Evolutionary conservation across 2,113 vertebrate species (phyloP), one percentile per base, ranked within the genome.

Genomic region (Desmodus rotundus): DNA sequence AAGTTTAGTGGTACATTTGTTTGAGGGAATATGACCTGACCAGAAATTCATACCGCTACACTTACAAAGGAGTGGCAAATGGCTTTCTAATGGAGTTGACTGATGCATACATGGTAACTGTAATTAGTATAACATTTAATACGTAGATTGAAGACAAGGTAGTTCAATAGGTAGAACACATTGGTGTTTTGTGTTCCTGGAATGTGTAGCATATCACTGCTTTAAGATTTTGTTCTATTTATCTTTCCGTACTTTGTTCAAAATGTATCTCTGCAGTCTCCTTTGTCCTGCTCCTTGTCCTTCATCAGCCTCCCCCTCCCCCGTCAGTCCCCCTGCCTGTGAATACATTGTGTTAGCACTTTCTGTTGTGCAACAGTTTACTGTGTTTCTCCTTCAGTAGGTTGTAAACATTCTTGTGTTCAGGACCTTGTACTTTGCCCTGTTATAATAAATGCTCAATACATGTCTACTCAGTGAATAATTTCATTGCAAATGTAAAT

Each of bases 1-100:
- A 45, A 63, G 68, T 74, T 91, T 63, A 94, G n/a, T 74, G 73
- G 61, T 89, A 38, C n/a, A 14, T 31, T 74, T 76, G 50, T 82
- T 89, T 58, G 58, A 93, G 33, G 61, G 52, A 96, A 47, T 85
- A 50, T 82, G 65, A 11, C 9, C 28, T 47, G 61, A 10, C 84
- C 38, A 91, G 56, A 85, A 68, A 56, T 83, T 58, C 12, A 31
- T 63, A 65, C 67, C 67, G 41, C 47, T 82, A 2, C 8, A 13
- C 36, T 77, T 90, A 43, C 12, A 67, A 73, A 89, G 65, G 15
- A 58, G 63, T 52, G 26, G 41, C 63, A 81, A 65, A 24, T 86
- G 43, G 28, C 45, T 87, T 93, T 92, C 58, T 43, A 83, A 17
- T 70, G 38, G 83, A 82, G 22, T 82, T 93, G 58, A 61, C 3